Base-by-base conservation (phyloP, 2,888 invertebrate species). In the Dryomyza anilis region DNA sequence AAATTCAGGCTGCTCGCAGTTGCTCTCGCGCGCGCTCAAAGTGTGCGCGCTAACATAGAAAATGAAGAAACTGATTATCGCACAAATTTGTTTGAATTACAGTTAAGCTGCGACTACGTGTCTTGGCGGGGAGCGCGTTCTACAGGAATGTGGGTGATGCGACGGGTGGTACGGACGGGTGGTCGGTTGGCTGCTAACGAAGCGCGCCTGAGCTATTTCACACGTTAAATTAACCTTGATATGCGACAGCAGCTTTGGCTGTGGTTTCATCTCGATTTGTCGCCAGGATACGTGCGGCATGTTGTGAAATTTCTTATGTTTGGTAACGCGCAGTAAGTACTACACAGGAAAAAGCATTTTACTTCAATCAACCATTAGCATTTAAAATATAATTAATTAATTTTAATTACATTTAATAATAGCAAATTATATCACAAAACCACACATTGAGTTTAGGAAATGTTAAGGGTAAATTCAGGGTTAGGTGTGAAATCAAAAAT, bases 81-180 rank as follows among this genome's bases (percentile, higher is more conserved):
- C 39, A 59, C 55, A 66, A 68, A 66, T 66, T 66, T 66, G 63
- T 62, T 68, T 66, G 56, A 62, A 68, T 64, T 68, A 56, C 50
- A 45, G 62, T 62, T 64, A 59, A 58, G 64, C 56, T 39, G 39
- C 25, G 16, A 10, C 29, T 33, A 6, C 23, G n/a, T 50, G 16
- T 48, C 39, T 23, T 39, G 39, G n/a, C 53, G 43, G n/a, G n/a
- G n/a, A n/a, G 16, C 29, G 12, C 16, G n/a, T 30, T 12, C 7
- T 46, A 59, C 59, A 27, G 36, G n/a, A 52, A 12, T 29, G 19
- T 7, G 14, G 14, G 25, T 25, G 16, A 45, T 39, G 21, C 25
- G 12, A 10, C 5, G 21, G 7, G 23, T 12, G 27, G 45, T 52
- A n/a, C 57, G 43, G 29, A 45, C 43, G 61, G 43, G 56, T 29